Evolutionary conservation across 2,888 invertebrate species (phyloP).

Genomic region (Trachelus stipa): DNA sequence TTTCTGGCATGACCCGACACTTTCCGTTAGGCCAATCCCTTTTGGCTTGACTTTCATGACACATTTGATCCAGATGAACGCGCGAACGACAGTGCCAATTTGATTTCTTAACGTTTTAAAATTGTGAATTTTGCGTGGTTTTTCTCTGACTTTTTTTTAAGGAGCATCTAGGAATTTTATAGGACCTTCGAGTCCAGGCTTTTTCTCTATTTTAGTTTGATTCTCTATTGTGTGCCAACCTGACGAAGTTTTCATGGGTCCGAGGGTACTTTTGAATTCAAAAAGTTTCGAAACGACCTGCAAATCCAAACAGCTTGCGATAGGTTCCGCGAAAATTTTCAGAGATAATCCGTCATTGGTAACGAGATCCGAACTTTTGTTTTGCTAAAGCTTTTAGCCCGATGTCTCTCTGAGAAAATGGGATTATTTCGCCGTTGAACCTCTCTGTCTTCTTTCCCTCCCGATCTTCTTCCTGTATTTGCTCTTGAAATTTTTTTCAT

Average conservation of each 20-base stretch:
- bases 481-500: not conserved
- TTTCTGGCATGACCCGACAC: constrained; percentile 30
- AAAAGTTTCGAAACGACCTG: not conserved
- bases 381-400: not conserved
- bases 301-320: not conserved
- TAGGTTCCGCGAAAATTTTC: not conserved
- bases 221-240: not conserved
- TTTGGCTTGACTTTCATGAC: not conserved
- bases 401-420: not conserved
- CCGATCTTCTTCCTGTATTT: not conserved
- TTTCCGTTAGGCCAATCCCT: constrained; percentile 9
- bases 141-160: not conserved
- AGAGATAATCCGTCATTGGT: not conserved
- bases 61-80: not conserved
- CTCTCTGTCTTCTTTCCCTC: not conserved
- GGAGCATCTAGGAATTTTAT: not conserved
- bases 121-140: not conserved
- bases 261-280: not conserved
- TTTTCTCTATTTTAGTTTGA: not conserved
- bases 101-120: not conserved
- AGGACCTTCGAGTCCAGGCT: not conserved
- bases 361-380: not conserved
- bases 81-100: not conserved
- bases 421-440: not conserved
- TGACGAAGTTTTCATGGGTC: not conserved